phyloP scores from a whole-genome alignment of 2,888 invertebrate species.

The Stegana nigrithorax region DNA sequence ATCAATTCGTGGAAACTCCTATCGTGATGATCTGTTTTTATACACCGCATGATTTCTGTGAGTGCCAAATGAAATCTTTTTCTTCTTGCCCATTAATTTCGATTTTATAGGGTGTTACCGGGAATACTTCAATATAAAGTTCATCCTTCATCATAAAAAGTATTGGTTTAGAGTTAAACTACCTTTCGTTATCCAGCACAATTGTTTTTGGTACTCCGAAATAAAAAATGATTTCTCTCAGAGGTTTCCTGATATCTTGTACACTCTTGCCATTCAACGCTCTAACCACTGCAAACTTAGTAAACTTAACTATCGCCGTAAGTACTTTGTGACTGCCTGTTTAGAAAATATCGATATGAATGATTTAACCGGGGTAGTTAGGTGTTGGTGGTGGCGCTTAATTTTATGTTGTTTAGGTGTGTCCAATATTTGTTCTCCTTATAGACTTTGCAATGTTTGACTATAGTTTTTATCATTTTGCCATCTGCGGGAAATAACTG shows the following conservation, averaged over 20 bases:
- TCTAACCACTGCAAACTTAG: constrained; percentile 22
- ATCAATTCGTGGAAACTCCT: not conserved
- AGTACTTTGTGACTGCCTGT: constrained; percentile 23
- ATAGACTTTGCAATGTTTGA: constrained; percentile 20
- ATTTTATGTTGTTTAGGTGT: constrained; percentile 25
- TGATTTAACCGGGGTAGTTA: constrained; percentile 27
- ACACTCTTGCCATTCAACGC: not conserved
- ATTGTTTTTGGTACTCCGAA: constrained; percentile 27
- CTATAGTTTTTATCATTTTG: constrained; percentile 9
- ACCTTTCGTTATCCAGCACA: constrained; percentile 27
- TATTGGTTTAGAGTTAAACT: constrained; percentile 24
- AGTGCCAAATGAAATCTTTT: constrained; percentile 29
- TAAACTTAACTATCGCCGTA: constrained; percentile 31
- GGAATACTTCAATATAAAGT: constrained; percentile 19
- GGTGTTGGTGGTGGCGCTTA: constrained; percentile 30
- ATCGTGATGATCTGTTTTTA: constrained; percentile 11
- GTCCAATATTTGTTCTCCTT: constrained; percentile 33
- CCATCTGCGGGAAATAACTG: constrained; percentile 24
- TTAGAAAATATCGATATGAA: constrained; percentile 32
- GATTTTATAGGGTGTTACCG: constrained; percentile 21
- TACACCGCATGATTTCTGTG: constrained; percentile 27
- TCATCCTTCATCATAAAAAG: constrained; percentile 25
- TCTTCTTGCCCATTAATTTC: constrained; percentile 25
- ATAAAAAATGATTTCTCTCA: constrained; percentile 23
- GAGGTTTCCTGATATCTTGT: not conserved